A percentile compares a stretch with the other conserved stretches of the same genome.
Conservation (phyloP, 2,113 vertebrate genomes). For the Eptatretus burgeri region DNA sequence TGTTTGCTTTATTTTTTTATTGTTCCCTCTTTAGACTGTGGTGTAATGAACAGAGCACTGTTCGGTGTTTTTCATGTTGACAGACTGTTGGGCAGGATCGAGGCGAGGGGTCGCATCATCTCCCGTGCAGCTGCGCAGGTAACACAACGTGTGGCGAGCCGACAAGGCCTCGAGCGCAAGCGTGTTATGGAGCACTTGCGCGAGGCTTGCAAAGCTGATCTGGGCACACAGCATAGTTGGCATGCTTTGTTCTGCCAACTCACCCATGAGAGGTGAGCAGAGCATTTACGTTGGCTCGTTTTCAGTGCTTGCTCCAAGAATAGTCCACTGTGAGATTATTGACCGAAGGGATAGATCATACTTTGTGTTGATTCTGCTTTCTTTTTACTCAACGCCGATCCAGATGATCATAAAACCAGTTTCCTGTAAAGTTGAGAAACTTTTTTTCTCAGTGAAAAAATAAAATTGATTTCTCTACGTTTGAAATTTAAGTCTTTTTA, state of each 20-base stretch:
- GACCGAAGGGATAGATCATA: background rate
- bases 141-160: slow-evolving; percentile 68
- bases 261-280: slow-evolving; percentile 46
- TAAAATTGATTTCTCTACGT: too few relatives aligned
- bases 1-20: too few relatives aligned
- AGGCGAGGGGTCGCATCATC: slow-evolving; percentile 69
- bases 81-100: slow-evolving; percentile 76
- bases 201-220: slow-evolving; percentile 58
- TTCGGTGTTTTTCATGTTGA: background rate
- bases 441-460: too few relatives aligned
- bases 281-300: background rate
- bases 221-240: slow-evolving; percentile 78
- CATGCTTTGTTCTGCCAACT: slow-evolving; percentile 79
- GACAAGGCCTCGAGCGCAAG: slow-evolving; percentile 81
- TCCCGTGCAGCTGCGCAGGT: slow-evolving; percentile 87
- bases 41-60: too few relatives aligned
- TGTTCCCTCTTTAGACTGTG: too few relatives aligned
- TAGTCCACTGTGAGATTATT: background rate
- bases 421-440: too few relatives aligned
- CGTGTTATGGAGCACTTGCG: slow-evolving; percentile 89
- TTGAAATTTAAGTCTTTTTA: too few relatives aligned
- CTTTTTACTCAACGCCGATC: background rate
- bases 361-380: background rate
- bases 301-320: background rate
- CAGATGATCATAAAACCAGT: too few relatives aligned